Evolutionary conservation across 2,113 vertebrate genomes (phyloP), one percentile per base, ranked within the genome.

Genomic region (Stigmatopora nigra): DNA sequence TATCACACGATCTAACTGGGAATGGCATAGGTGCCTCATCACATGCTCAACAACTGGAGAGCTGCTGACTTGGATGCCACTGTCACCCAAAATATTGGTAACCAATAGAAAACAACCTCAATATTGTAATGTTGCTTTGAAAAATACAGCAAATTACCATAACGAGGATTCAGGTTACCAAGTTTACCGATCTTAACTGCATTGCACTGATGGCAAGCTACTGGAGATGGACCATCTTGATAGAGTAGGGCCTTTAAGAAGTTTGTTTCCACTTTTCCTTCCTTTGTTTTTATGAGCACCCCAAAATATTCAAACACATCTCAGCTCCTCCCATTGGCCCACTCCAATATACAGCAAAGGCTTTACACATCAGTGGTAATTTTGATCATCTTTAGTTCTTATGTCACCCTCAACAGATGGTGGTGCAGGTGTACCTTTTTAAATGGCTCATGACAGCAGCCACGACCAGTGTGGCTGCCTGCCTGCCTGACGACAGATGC

Each of bases 361-460:
- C 19, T 22, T 12, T 11, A 52, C 20, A 52, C 20, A n/a, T n/a
- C 20, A 17, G 48, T 22, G 51, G 19, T 11, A 52, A 20, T 13
- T 5, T 35, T 35, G 15, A 57, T 31, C 15, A 35, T 31, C 25
- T 57, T 16, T 13, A 14, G 14, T 7, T 9, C 22, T 8, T 36
- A 35, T 9, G n/a, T n/a, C 12, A 17, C 15, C 17, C 8, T 38
- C 57, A 38, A 11, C 56, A 38, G 35, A 59, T 36, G 35, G 36
- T 38, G 57, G 57, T 59, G 57, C 57, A 59, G 35, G 57, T 59
- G 35, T 63, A 71, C 48, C 63, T 22, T 66, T 1, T 60, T 58
- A 73, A 81, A 67, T 62, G 71, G 72, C 66, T 61, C 69, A 56
- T 38, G 60, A 15, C 15, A 13, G 16, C 44, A 19, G 69, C 66